Evolutionary conservation across 2,113 vertebrate species (phyloP), one percentile per base, ranked within the genome.

Genomic region (Megalops atlanticus): DNA sequence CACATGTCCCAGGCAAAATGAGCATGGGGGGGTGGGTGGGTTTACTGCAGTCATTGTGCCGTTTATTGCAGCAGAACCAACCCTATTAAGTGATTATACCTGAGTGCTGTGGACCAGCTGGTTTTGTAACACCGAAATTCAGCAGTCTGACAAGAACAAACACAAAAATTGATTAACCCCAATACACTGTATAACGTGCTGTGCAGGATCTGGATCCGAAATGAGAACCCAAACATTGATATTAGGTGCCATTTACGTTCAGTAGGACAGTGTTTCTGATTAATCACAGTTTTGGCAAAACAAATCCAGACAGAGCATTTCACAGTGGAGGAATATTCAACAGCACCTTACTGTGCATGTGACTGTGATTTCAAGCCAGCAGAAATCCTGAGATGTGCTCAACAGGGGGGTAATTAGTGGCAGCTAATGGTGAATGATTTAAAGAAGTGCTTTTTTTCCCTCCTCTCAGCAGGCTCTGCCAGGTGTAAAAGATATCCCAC

Each of bases 371-470:
- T 58, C 21, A 64, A n/a, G 0, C 14, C 14, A 64, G 12, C 7
- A 27, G 31, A 64, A 64, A 27, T n/a, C n/a, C 24, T 21, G 52
- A 74, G 31, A 52, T n/a, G 18, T 36, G 21, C 54, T 38, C 77
- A 79, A 85, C 58, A 31, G 58, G 58, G 10, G 52, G 18, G 18
- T 58, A 58, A 15, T 18, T 58, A 18, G 21, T 2, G 31, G 77
- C 71, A 79, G 79, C 85, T 87, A 89, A 88, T 90, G 87, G 88
- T 76, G 86, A 85, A 85, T 84, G 58, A 74, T 83, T 80, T 88
- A 89, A 89, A 86, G 80, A 88, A 86, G 81, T 74, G 54, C 81
- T 74, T 83, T 58, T 84, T 87, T 84, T 80, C 40, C n/a, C 27
- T 41, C 81, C 87, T 85, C 89, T 85, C 87, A 84, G 87, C 52